A percentile compares a stretch with the other conserved stretches of the same genome.
Conservation (phyloP, 2,797 vertebrate genomes). For the Taeniopygia guttata region DNA sequence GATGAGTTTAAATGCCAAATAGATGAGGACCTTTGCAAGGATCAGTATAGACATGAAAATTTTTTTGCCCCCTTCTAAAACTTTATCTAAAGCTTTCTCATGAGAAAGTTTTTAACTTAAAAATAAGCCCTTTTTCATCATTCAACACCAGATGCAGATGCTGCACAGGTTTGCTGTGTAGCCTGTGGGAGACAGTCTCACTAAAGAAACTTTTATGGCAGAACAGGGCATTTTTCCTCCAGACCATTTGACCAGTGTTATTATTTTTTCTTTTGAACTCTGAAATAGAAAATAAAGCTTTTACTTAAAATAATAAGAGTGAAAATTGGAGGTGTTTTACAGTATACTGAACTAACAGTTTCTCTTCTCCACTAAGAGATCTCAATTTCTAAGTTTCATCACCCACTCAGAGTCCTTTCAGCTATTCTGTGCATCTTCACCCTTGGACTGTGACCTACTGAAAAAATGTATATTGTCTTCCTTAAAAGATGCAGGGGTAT, state of each 20-base stretch:
- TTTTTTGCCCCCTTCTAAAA: background rate
- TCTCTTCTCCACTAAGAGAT: background rate
- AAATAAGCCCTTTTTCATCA: background rate
- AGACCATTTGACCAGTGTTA: background rate
- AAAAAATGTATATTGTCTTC: background rate
- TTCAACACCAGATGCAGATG: background rate
- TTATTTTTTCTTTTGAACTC: background rate
- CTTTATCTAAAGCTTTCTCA: background rate
- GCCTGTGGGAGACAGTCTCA: background rate
- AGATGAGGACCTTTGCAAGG: background rate
- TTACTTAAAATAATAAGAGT: background rate
- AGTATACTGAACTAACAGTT: background rate
- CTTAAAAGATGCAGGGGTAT: background rate
- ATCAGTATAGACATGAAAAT: background rate
- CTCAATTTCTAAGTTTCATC: background rate
- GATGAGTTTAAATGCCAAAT: constrained; percentile 30
- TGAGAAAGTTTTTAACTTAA: background rate
- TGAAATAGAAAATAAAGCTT: background rate
- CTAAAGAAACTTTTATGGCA: background rate
- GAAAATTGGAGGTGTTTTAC: background rate
- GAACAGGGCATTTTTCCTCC: background rate
- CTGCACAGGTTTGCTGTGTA: background rate
- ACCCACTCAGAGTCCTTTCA: background rate
- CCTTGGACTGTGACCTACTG: background rate
- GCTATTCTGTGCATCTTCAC: background rate